Evolutionary conservation across 2,888 invertebrate genomes (phyloP), one percentile per base, ranked within the genome.

Genomic region (Zygogramma bicolorata): DNA sequence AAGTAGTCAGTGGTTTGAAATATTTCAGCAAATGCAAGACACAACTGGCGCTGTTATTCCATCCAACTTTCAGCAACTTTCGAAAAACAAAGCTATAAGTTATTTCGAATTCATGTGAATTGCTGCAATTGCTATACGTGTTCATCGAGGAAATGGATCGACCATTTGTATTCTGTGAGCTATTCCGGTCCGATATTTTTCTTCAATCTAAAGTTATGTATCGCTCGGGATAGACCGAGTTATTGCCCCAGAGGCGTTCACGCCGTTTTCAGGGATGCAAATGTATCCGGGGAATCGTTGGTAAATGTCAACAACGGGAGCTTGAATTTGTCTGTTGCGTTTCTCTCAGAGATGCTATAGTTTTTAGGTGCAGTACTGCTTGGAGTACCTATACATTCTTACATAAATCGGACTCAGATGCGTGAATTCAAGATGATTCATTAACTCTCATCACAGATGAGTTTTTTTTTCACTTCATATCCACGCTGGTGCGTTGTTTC

Each of bases 1-100:
- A 22, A 13, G 25, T 53, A 27, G n/a, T n/a, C n/a, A n/a, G n/a
- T n/a, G 5, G 25, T 25, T 22, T 10, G 15, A 27, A n/a, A 6
- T 25, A 13, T 53, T n/a, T 7, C 27, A 27, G 15, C 13, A 7
- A 13, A 7, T 25, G 53, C 53, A 13, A 53, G 53, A 53, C 53
- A 53, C 5, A 42, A 10, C 20, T 46, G 2, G 18, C n/a, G 27
- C 25, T 25, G 53, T 13, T n/a, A 8, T 25, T n/a, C n/a, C 53
- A 46, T 46, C 53, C 13, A n/a, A 53, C 53, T 27, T 27, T 8
- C 53, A 8, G 3, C 22, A 53, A 53, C 53, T 53, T n/a, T 6
- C n/a, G 53, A 53, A 53, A 53, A 53, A 53, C 53, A 53, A 53
- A 53, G 27, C 53, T 27, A 53, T 53, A 13, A 13, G 25, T 53